phyloP scores from a whole-genome alignment of 2,797 vertebrate genomes.

The Coilia nasus region DNA sequence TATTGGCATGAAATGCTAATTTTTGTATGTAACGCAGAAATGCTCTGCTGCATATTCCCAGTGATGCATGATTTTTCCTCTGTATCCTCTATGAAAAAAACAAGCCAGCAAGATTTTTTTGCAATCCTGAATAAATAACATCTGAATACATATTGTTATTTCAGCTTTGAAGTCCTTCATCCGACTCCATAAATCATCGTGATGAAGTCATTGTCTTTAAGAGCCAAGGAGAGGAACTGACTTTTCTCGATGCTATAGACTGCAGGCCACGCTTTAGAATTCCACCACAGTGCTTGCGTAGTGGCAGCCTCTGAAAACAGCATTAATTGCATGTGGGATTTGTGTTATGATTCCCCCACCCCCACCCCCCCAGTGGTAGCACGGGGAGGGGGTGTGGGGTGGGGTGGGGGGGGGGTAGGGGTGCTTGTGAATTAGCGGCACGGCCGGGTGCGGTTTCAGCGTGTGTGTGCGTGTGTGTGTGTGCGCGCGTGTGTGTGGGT shows the following conservation, averaged over 20 bases:
- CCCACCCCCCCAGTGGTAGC: conserved; percentile 8
- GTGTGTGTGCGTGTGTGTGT: no score
- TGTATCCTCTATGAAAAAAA: background rate
- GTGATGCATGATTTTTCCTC: background rate
- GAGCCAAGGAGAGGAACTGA: background rate
- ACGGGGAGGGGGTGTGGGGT: no score
- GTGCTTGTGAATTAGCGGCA: no score
- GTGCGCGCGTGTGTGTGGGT: no score
- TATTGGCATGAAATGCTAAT: background rate
- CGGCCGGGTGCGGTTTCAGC: no score
- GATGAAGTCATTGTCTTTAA: background rate
- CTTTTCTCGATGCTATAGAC: background rate
- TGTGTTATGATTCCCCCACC: conserved; percentile 70
- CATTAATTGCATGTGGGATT: conserved; percentile 81
- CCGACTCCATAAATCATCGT: background rate
- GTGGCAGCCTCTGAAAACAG: conserved; percentile 72
- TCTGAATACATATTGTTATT: background rate
- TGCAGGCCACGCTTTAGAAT: conserved; percentile 51
- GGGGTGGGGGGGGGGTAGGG: no score
- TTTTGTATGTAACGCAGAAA: background rate
- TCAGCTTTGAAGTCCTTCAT: background rate
- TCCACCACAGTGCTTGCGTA: conserved; percentile 66
- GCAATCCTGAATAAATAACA: background rate
- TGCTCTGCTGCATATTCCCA: background rate
- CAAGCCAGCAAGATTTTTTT: background rate